phyloP scores from a whole-genome alignment of 2,113 vertebrate species.

The Megaleporinus macrocephalus region DNA sequence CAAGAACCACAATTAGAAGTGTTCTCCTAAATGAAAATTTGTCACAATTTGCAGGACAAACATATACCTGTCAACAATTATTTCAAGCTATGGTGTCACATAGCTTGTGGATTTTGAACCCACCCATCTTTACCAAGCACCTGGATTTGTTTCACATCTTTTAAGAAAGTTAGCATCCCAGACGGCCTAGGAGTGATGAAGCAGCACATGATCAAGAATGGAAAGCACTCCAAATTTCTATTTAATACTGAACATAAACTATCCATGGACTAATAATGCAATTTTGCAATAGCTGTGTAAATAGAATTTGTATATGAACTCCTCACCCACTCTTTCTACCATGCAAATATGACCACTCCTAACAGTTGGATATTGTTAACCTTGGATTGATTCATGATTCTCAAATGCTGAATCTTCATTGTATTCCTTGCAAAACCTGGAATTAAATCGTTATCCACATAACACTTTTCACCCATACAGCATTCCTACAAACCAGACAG shows the following conservation, averaged over 20 bases:
- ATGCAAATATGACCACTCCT: background rate
- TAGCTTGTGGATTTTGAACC: background rate
- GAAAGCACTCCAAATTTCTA: background rate
- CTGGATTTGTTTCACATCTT: background rate
- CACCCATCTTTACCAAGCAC: background rate
- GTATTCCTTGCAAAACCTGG: background rate
- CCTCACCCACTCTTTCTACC: background rate
- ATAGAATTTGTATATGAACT: background rate
- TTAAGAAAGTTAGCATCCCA: background rate
- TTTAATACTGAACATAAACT: background rate
- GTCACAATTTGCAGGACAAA: too few species aligned
- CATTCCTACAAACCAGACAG: background rate
- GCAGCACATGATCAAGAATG: background rate
- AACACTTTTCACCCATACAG: background rate
- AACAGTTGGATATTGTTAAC: background rate
- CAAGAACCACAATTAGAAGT: background rate
- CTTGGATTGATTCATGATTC: background rate
- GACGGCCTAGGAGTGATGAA: background rate
- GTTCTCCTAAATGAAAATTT: too few species aligned
- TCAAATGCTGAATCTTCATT: background rate
- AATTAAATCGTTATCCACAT: background rate
- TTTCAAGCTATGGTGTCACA: background rate
- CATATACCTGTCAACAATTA: too few species aligned
- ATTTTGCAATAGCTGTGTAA: background rate
- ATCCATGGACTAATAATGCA: background rate